Evolutionary conservation across 2,888 invertebrate genomes (phyloP), one percentile per base, ranked within the genome.

Genomic region (Siphonodentalium dalli): DNA sequence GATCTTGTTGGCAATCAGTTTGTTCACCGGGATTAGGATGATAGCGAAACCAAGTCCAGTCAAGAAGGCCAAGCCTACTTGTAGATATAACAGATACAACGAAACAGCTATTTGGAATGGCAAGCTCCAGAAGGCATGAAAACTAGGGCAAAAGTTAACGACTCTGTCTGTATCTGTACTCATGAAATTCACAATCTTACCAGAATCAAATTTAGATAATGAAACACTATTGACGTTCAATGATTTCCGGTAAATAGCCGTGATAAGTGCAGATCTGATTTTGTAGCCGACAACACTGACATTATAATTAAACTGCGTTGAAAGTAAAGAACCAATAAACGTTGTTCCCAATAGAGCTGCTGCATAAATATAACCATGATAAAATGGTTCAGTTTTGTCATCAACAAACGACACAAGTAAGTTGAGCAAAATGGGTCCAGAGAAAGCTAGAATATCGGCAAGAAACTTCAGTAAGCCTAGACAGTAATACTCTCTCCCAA

Each of bases 61-160:
- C 28, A 99, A 80, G 79, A 95, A 97, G 0, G 97, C 90, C 57
- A 91, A 78, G 1, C 96, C 96, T 60, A 98, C 88, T 60, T 71
- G 69, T 47, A 62, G 58, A 42, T 71, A 60, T 6, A 71, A 61
- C 13, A 71, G 63, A 55, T 71, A 78, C 44, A 79, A 59, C 5
- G 77, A 74, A 5, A 80, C 71, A 7, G 56, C 73, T n/a, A 80
- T 73, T 73, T 86, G 86, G 72, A 96, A 86, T 6, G 97, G 97
- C 75, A 97, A 90, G 82, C 95, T 96, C 97, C 98, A 98, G 66
- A 96, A 86, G 5, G 92, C 89, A 83, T 98, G 98, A 79, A 99
- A 96, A 83, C 94, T 95, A 2, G 93, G 90, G 82, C 94, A 95
- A 21, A 96, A 92, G 82, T 96, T 96, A 0, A 95, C 91, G 65